phyloP scores from a whole-genome alignment of 2,113 vertebrate species.

The Trogon melanurus region DNA sequence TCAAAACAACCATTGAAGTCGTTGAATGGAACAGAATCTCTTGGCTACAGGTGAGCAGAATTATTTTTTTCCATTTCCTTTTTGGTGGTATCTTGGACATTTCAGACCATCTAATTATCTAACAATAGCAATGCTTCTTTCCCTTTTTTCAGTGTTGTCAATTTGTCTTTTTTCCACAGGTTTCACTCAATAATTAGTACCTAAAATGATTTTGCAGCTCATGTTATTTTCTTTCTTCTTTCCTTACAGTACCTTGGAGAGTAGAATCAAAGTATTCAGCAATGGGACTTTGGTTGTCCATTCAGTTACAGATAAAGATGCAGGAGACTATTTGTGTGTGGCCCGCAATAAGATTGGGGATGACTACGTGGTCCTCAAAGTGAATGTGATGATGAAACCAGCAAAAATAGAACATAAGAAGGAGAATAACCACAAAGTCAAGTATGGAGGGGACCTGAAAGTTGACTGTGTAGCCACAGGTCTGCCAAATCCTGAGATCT shows the following conservation, averaged over 20 bases:
- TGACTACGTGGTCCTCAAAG: constrained; percentile 82
- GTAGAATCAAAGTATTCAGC: constrained; percentile 82
- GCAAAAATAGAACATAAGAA: constrained; percentile 88
- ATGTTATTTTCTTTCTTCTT: not conserved
- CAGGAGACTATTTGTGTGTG: constrained; percentile 90
- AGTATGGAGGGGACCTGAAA: constrained; percentile 81
- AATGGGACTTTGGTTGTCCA: constrained; percentile 87
- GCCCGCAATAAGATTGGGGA: constrained; percentile 89
- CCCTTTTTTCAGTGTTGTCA: not conserved
- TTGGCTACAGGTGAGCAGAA: not conserved
- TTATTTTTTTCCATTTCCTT: not conserved
- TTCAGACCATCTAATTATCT: not conserved
- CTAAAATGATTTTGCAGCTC: not conserved
- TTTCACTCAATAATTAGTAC: not conserved
- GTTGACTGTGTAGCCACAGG: constrained; percentile 93
- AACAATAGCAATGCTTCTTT: not conserved
- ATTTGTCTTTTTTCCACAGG: rapidly evolving
- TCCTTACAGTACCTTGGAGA: constrained; percentile 77
- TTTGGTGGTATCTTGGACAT: not conserved
- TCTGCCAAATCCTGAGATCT: constrained; percentile 88
- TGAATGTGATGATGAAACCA: constrained; percentile 85
- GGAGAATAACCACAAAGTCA: constrained; percentile 80
- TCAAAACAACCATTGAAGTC: not conserved
- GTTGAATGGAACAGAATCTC: not conserved
- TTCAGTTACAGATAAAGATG: constrained; percentile 85